Conservation (phyloP, 1,140 invertebrate species). For the Apis dorsata region DNA sequence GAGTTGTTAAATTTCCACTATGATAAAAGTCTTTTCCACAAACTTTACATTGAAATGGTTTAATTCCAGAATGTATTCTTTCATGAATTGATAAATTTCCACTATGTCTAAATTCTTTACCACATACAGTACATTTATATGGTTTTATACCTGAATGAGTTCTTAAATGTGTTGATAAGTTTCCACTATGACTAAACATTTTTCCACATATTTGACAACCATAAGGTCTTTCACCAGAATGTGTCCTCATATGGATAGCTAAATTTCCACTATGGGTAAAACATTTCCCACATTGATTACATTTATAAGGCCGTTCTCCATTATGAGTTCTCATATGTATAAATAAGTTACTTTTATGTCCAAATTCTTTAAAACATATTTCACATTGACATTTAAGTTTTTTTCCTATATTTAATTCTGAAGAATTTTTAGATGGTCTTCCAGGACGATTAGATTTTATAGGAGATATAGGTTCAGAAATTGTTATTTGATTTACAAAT, state of each 20-base stretch:
- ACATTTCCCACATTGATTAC: conserved; percentile 85
- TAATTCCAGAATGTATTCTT: conserved; percentile 80
- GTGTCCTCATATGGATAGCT: conserved; percentile 82
- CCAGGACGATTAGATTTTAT: conserved; percentile 67
- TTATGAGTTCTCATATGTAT: conserved; percentile 84
- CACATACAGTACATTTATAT: conserved; percentile 80
- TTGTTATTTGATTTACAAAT: conserved; percentile 33
- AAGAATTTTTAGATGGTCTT: conserved; percentile 67
- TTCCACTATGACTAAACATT: conserved; percentile 81
- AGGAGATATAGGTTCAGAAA: conserved; percentile 25
- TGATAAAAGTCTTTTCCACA: conserved; percentile 87
- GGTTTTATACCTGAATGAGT: conserved; percentile 81
- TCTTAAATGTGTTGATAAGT: conserved; percentile 82
- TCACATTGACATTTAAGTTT: conserved; percentile 80
- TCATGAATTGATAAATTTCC: conserved; percentile 81
- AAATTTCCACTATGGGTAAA: conserved; percentile 85
- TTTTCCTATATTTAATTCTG: conserved; percentile 63
- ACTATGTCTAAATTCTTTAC: conserved; percentile 81
- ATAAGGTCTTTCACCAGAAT: conserved; percentile 83
- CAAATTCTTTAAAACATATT: conserved; percentile 82
- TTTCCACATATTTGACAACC: conserved; percentile 83
- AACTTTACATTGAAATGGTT: conserved; percentile 86
- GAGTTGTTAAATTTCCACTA: conserved; percentile 81
- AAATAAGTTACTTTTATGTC: conserved; percentile 81
- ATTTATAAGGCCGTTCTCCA: conserved; percentile 86